Evolutionary conservation across 1,140 invertebrate genomes (phyloP), one percentile per base, ranked within the genome.

Genomic region (Zaprionus lachaisei): DNA sequence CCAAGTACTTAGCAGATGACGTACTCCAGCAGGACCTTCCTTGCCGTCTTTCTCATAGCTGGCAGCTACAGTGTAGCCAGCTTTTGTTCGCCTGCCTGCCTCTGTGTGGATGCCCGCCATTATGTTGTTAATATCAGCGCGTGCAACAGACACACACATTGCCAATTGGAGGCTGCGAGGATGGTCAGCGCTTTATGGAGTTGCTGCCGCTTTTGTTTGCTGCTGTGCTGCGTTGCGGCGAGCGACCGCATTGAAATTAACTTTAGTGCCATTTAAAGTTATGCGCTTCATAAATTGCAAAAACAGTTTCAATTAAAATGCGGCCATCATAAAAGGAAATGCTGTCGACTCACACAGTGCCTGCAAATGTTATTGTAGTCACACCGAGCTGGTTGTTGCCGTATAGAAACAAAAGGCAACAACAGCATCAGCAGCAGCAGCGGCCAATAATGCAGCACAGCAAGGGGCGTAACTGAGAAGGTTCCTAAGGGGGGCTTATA

Each of bases 241-340:
- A 84, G 44, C 44, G 44, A 51, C 84, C 84, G 72, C 84, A 89
- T 89, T 89, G 81, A 89, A 89, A 89, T 89, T 89, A 89, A 89
- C 84, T 89, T 89, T 89, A 89, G 84, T 90, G 84, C 84, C 84
- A 89, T 89, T 89, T 89, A 89, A 89, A 89, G 84, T 89, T 89
- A 89, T 90, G 84, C 84, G 84, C 84, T 89, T 89, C 84, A 89
- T 89, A 89, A 89, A 89, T 89, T 89, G 84, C 85, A 84, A 89
- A 83, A 89, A 89, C 84, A 89, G 84, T 89, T 89, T 89, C 84
- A 89, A 89, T 89, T 89, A 90, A 89, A 89, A 89, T 89, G 85
- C 84, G 81, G 84, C 84, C 85, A 89, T 90, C 84, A 90, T 89
- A 84, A 89, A 89, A 90, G 85, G 84, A 89, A 89, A 89, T 89